Evolutionary conservation across 2,113 vertebrate species (phyloP), one percentile per base, ranked within the genome.

Genomic region (Rhinopomastus cyanomelas): DNA sequence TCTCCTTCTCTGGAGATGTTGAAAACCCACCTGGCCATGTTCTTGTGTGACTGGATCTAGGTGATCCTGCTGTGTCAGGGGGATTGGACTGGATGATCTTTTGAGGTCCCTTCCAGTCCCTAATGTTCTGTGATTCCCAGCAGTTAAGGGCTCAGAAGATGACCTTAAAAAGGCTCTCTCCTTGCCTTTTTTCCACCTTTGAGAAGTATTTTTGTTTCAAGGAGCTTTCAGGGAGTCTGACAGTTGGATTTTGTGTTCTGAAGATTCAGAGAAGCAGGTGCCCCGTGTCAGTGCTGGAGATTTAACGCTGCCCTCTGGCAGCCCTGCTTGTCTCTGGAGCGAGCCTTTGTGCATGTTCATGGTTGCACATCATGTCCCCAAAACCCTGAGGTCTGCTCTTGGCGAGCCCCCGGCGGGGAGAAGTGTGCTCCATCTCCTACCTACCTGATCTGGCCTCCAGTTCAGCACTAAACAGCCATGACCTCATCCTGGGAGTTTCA

Each of bases 401-500:
- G 2, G 85, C 2, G 3, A 85, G 52, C 60, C 23, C 57, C 66
- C 57, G 34, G 48, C 4, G 3, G 56, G 74, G 52, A 52, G 29
- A 30, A 86, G 25, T 2, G 6, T 0, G 2, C 30, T 87, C 25
- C 61, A 22, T 32, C 85, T 75, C 62, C 75, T 25, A 51, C 72
- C 87, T 94, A 77, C 92, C 79, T 92, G 82, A 67, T 29, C 71
- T 55, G 69, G 88, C 84, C 67, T 60, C 68, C 67, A 81, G 56
- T 81, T 83, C 78, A 66, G 53, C 57, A 76, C 93, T 61, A 76
- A 76, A 27, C 44, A 93, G 10, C 49, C 73, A 91, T 96, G 91
- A 96, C 88, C 78, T 97, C 93, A 96, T 87, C 86, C 85, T 29
- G 81, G 62, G 93, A 88, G 92, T 82, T 89, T 93, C 76, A 34